Evolutionary conservation across 2,113 vertebrate species (phyloP).

Genomic region (Crotophaga sulcirostris): DNA sequence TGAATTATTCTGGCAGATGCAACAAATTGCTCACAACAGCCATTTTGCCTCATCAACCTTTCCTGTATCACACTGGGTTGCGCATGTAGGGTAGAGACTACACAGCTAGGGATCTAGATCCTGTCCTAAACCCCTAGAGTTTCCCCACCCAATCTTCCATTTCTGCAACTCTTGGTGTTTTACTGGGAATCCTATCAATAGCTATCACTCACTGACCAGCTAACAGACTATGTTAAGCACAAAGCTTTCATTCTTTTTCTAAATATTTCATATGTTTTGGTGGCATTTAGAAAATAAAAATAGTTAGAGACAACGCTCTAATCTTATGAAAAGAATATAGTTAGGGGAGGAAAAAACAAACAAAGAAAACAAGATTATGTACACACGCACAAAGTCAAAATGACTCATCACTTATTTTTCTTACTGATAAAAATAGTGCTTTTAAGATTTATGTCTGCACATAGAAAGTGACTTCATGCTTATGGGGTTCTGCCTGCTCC

Average conservation of each 20-base stretch:
- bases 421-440: neutral
- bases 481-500: neutral
- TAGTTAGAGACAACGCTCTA: neutral
- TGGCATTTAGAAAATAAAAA: neutral
- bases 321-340: neutral
- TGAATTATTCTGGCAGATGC: neutral
- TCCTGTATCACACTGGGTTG: neutral
- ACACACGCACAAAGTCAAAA: neutral
- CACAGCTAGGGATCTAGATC: too few relatives aligned
- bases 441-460: neutral
- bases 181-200: neutral
- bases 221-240: neutral
- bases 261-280: neutral
- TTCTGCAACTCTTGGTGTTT: neutral
- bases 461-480: neutral
- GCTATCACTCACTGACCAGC: neutral
- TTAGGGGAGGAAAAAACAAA: neutral
- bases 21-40: neutral
- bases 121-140: rapidly evolving
- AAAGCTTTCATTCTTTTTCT: neutral
- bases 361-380: neutral
- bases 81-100: rapidly evolving
- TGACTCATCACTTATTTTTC: neutral
- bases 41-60: neutral
- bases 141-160: neutral